Evolutionary conservation across 2,797 vertebrate genomes (phyloP).

Genomic region (Zenarchopterus dispar): DNA sequence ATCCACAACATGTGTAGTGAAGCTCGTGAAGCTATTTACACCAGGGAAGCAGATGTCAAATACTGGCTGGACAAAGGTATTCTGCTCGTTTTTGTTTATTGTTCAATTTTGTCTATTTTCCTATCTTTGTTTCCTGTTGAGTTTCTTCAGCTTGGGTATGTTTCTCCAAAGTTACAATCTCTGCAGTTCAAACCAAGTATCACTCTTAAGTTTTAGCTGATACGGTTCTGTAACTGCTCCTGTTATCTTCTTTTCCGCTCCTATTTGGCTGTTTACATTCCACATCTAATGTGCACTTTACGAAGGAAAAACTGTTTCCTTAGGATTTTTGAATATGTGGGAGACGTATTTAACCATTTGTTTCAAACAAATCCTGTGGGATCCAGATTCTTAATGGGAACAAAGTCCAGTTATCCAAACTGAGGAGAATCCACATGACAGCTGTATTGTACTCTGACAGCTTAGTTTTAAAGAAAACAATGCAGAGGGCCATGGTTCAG

Average conservation of each 20-base stretch:
- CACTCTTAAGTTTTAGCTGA: not conserved
- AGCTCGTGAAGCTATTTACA: constrained; percentile 90
- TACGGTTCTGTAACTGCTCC: not conserved
- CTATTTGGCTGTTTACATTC: too few relatives aligned
- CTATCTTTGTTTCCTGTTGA: too few relatives aligned
- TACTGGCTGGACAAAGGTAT: constrained; percentile 94
- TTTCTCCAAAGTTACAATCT: too few relatives aligned
- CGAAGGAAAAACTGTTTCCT: too few relatives aligned
- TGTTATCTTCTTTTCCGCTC: too few relatives aligned
- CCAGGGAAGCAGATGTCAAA: constrained; percentile 89
- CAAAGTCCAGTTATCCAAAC: constrained; percentile 44
- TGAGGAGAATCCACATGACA: constrained; percentile 65
- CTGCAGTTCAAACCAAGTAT: constrained; percentile 13
- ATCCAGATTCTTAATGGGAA: constrained; percentile 30
- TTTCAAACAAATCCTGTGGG: not conserved
- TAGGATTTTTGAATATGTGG: too few relatives aligned
- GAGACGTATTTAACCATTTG: too few relatives aligned
- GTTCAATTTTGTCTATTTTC: not conserved
- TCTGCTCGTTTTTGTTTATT: constrained; percentile 1
- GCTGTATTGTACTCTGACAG: constrained; percentile 62
- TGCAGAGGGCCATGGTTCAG: constrained; percentile 71
- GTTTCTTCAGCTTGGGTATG: too few relatives aligned
- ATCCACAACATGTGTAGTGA: constrained; percentile 93
- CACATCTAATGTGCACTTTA: too few relatives aligned
- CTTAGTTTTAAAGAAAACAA: constrained; percentile 65